Base-by-base conservation (phyloP, 2,113 vertebrate species). In the Gavialis gangeticus region DNA sequence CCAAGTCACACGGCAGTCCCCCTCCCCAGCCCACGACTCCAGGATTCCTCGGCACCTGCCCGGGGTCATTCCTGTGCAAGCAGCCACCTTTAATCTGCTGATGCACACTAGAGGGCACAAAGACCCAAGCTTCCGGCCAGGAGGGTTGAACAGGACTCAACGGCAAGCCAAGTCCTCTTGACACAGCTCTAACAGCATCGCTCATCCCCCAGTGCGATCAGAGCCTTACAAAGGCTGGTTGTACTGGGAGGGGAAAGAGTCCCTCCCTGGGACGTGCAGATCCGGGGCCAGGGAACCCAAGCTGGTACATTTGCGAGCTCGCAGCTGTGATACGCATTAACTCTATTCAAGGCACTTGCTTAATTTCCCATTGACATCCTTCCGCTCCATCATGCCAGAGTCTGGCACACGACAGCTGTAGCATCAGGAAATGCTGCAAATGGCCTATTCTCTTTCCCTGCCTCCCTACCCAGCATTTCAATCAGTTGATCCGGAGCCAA, bases 351-450 rank as follows among this genome's bases (percentile, higher is more conserved):
- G 0, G 1, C n/a, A 1, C 66, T 75, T 1, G 8, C 84, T 83
- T 94, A 71, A 96, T 94, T 95, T 88, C 88, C 96, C 94, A 95
- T 82, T 91, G 94, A 95, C 18, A 37, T 76, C 88, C 91, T 89
- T 95, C 93, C 83, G 80, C 54, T 87, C 73, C 90, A 22, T 91
- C n/a, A 2, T 1, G 60, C 81, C n/a, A 4, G 75, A 94, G 94
- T 93, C 83, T 64, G 95, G 85, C 84, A 77, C 4, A 2, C 93
- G 56, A 12, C 96, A 96, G 96, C 96, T 96, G 96, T 2, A 88
- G 95, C 73, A 69, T 67, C 94, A 94, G 94, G 93, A 96, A 96
- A 90, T 8, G 88, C 91, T 84, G 91, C 93, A 89, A 79, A 96
- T 6, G 91, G 96, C 88, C 88, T 69, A 2, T 91, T 93, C 88